A percentile compares a stretch with the other conserved stretches of the same genome.
These are phyloP conservation scores for Sparus aurata DNA, from an alignment of 2,797 vertebrate species.

Conservation along the genomic window DNA sequence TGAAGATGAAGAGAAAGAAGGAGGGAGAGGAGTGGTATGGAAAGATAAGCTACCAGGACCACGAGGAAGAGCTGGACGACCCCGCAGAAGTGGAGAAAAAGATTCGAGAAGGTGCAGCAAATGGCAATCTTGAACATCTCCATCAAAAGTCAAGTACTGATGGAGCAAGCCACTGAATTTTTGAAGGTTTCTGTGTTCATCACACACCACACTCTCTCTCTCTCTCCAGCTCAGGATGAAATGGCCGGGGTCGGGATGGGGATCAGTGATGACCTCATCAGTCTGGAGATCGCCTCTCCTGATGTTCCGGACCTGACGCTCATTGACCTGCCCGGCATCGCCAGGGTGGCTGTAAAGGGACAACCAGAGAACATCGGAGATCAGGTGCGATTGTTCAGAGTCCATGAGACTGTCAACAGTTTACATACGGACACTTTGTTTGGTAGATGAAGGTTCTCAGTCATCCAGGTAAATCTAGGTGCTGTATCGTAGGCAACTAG, in stretches of 20 bases:
- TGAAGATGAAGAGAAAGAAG: constrained; percentile 83
- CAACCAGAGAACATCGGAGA: constrained; percentile 89
- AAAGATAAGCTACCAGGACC: constrained; percentile 73
- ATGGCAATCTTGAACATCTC: background rate
- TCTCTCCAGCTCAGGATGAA: constrained; percentile 79
- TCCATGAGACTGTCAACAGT: too few relatives aligned
- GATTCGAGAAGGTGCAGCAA: constrained; percentile 62
- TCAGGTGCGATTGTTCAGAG: constrained; percentile 76
- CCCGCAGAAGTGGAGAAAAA: constrained; percentile 64
- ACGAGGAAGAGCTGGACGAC: constrained; percentile 40
- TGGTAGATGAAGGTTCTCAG: too few relatives aligned
- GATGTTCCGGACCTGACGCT: constrained; percentile 91
- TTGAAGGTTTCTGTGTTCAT: background rate
- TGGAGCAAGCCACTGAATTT: background rate
- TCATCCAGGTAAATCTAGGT: too few relatives aligned
- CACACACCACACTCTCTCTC: background rate
- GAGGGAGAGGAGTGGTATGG: constrained; percentile 75
- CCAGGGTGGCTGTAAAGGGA: constrained; percentile 88
- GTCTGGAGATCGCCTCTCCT: constrained; percentile 87
- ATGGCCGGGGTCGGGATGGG: constrained; percentile 81
- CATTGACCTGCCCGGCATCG: constrained; percentile 93
- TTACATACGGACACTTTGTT: too few relatives aligned
- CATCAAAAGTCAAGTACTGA: background rate
- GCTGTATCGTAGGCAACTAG: too few relatives aligned
- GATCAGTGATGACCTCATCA: constrained; percentile 89